Evolutionary conservation across 1,140 invertebrate species (phyloP).

Genomic region (Chrysomallon squamiferum): DNA sequence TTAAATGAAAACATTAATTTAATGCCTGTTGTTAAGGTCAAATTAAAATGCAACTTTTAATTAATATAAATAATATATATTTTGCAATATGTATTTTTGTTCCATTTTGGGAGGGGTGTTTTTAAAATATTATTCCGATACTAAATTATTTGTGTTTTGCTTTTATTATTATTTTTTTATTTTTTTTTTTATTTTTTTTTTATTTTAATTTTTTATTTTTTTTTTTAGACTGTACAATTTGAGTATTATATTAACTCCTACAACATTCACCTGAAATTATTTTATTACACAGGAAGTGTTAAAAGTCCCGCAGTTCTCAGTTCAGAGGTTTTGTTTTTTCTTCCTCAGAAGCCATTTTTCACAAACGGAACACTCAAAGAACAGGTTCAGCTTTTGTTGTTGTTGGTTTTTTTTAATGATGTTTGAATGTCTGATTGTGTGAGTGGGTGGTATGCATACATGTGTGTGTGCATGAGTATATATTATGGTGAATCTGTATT

Average conservation of each 20-base stretch:
- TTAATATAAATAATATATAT: too few relatives aligned
- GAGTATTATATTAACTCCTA: too few relatives aligned
- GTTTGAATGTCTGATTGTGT: background rate
- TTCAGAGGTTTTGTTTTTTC: conserved; percentile 64
- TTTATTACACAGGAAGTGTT: conserved; percentile 49
- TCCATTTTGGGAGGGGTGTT: too few relatives aligned
- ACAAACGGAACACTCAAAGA: conserved; percentile 69
- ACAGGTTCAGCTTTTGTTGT: conserved; percentile 59
- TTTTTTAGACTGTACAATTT: too few relatives aligned
- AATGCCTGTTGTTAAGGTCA: too few relatives aligned
- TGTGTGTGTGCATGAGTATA: too few relatives aligned
- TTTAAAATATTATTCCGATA: background rate
- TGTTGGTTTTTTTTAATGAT: background rate
- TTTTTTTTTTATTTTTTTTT: background rate
- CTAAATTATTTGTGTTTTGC: background rate
- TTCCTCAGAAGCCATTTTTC: conserved; percentile 72
- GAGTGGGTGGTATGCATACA: too few relatives aligned
- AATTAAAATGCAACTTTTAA: too few relatives aligned
- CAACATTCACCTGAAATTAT: too few relatives aligned
- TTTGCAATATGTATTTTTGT: too few relatives aligned
- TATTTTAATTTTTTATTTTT: conserved; percentile 14
- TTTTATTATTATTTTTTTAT: background rate
- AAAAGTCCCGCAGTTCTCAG: conserved; percentile 32
- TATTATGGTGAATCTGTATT: too few relatives aligned
- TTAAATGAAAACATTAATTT: background rate